These are phyloP conservation scores for Macropus fuliginosus DNA, from an alignment of 2,797 vertebrate genomes.

Conservation along the genomic window DNA sequence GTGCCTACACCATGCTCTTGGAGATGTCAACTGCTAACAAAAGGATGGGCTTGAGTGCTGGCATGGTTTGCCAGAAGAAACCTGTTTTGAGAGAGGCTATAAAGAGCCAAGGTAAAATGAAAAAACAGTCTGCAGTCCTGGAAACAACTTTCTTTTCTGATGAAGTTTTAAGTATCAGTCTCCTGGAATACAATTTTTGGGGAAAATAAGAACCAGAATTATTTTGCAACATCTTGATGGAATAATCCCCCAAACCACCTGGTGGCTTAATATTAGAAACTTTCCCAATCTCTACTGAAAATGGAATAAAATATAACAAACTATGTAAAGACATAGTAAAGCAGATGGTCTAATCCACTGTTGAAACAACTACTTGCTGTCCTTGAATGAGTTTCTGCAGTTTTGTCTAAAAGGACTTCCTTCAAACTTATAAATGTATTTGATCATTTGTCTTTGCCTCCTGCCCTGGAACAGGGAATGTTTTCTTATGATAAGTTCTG, in stretches of 20 bases:
- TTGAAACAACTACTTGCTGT: not conserved
- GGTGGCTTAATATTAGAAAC: not conserved
- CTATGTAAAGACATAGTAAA: not conserved
- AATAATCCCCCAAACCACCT: not conserved
- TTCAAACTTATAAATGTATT: not conserved
- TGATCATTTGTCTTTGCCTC: not conserved
- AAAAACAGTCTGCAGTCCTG: not conserved
- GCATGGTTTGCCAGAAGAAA: not conserved
- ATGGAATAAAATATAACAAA: not conserved
- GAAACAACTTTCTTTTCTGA: not conserved
- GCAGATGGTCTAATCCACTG: not conserved
- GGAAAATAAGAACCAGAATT: not conserved
- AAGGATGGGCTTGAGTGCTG: not conserved
- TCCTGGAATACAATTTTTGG: not conserved
- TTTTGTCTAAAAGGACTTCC: not conserved
- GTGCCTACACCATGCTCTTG: not conserved
- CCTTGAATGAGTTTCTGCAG: not conserved
- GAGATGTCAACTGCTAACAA: not conserved
- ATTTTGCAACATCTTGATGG: not conserved
- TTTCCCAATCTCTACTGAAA: not conserved
- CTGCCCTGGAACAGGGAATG: not conserved
- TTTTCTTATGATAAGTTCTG: not conserved
- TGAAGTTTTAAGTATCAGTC: not conserved
- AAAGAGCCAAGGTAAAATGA: not conserved
- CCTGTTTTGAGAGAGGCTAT: not conserved